These are phyloP conservation scores for Osmerus eperlanus DNA, from an alignment of 2,113 vertebrate species.

Conservation along the genomic window DNA sequence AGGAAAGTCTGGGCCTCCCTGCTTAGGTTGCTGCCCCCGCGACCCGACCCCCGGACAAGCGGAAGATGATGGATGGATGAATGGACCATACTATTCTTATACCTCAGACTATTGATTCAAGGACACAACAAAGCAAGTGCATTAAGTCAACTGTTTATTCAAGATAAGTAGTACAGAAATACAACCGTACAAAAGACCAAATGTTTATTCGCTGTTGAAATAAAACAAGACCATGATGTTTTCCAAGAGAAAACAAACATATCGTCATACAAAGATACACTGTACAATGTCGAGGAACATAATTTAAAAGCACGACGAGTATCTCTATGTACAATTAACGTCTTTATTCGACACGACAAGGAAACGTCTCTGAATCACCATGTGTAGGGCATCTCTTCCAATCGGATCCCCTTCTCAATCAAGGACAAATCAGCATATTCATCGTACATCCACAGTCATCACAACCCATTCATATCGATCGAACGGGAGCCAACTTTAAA, in stretches of 20 bases:
- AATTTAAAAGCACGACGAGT: conserved; percentile 49
- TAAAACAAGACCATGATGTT: conserved; percentile 25
- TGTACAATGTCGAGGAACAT: conserved; percentile 36
- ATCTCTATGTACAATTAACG: conserved; percentile 36
- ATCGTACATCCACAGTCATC: no score
- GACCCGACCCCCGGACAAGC: no score
- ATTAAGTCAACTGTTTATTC: conserved; percentile 48
- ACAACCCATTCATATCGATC: background rate
- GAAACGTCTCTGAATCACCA: conserved; percentile 4
- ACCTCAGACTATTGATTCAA: background rate
- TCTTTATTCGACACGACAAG: conserved; percentile 7
- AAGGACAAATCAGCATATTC: background rate
- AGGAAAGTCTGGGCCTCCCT: no score
- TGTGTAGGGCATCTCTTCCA: conserved; percentile 12
- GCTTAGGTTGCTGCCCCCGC: no score
- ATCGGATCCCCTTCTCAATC: conserved; percentile 4
- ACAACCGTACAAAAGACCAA: conserved; percentile 64
- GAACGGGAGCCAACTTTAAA: background rate
- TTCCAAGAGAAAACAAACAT: conserved; percentile 34
- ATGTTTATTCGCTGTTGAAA: conserved; percentile 30
- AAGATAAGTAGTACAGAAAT: conserved; percentile 31
- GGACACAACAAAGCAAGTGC: background rate
- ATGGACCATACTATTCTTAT: no score
- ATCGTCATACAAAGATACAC: conserved; percentile 46
- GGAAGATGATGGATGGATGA: no score